phyloP scores from a whole-genome alignment of 1,140 invertebrate genomes.

The Papilio machaon region DNA sequence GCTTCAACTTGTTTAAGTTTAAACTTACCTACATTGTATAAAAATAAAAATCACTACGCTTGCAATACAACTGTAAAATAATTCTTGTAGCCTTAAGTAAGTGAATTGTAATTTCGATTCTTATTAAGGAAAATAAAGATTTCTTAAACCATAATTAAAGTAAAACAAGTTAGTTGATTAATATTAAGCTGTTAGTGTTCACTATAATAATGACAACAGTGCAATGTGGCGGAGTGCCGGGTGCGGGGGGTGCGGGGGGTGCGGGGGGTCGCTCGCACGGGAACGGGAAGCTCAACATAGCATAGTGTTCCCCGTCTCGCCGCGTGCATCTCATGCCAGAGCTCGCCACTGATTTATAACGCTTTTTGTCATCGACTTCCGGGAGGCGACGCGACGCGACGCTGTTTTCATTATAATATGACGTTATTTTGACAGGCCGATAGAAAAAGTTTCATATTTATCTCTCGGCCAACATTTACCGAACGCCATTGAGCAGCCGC shows the following conservation, averaged over 20 bases:
- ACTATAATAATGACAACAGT: not conserved
- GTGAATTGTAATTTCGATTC: no score
- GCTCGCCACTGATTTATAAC: conserved; percentile 64
- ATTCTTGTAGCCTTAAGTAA: no score
- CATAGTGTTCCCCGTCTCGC: conserved; percentile 40
- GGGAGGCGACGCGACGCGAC: conserved; percentile 59
- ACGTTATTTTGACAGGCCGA: conserved; percentile 55
- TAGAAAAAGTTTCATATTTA: conserved; percentile 29
- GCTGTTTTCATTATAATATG: conserved; percentile 59
- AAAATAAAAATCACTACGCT: no score
- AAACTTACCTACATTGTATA: no score
- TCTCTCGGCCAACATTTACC: not conserved
- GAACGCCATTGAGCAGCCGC: not conserved
- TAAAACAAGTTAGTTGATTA: not conserved
- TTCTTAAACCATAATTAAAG: no score
- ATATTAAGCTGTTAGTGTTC: not conserved
- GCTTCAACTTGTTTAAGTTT: no score
- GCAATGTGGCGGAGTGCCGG: conserved; percentile 40
- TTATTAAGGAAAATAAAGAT: no score
- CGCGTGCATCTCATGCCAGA: conserved; percentile 43
- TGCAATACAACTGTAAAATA: no score
- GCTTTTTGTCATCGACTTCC: conserved; percentile 64
- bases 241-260: conserved; percentile 9
- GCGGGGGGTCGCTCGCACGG: conserved; percentile 28
- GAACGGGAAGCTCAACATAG: conserved; percentile 42